Conservation (phyloP, 1,140 invertebrate species). For the Argopecten irradians region DNA sequence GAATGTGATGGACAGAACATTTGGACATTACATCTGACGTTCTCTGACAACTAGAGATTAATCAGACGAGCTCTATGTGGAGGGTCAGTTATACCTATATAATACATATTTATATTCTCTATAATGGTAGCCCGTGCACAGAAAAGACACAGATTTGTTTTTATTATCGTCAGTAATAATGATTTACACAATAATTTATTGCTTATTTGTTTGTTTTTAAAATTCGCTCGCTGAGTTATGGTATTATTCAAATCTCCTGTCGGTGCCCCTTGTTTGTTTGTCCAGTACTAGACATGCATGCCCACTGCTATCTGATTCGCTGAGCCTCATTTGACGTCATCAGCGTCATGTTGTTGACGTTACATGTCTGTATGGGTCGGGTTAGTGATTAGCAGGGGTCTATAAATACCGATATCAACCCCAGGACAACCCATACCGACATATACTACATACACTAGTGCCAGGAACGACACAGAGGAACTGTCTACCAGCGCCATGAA, state of each 20-base stretch:
- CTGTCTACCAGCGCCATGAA: neutral
- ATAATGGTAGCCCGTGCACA: neutral
- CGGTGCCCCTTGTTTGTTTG: neutral
- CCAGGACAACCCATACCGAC: neutral
- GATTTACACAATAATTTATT: too few species aligned
- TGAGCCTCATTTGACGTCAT: neutral
- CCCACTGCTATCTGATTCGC: neutral
- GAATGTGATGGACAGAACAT: neutral
- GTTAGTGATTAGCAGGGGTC: neutral
- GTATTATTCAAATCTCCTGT: neutral
- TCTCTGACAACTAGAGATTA: neutral
- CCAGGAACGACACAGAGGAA: neutral
- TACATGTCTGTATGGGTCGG: neutral
- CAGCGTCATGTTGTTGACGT: neutral
- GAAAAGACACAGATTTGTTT: neutral
- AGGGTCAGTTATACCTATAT: neutral
- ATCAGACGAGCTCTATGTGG: neutral
- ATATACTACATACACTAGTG: too few species aligned
- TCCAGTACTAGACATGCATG: neutral
- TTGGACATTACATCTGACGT: neutral
- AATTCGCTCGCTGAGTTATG: neutral
- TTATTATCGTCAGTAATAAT: too few species aligned
- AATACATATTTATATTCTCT: neutral
- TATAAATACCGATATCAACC: neutral
- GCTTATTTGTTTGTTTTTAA: too few species aligned